Evolutionary conservation across 2,113 vertebrate genomes (phyloP).

Genomic region (Rattus rattus): DNA sequence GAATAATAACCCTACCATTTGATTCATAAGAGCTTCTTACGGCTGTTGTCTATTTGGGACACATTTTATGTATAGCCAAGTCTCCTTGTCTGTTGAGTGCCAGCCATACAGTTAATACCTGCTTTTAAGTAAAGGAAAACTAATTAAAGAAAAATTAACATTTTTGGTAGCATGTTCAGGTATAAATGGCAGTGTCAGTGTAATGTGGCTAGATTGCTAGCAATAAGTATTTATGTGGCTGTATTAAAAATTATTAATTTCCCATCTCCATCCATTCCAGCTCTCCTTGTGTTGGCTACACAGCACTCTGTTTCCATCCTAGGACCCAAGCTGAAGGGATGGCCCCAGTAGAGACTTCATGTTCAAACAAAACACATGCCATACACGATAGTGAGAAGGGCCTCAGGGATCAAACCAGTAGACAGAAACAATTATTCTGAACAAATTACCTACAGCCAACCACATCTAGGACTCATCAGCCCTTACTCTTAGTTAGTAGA

Average conservation of each 20-base stretch:
- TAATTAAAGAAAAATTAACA: not conserved
- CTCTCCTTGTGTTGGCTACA: not conserved
- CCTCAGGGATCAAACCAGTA: not conserved
- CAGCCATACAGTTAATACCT: not conserved
- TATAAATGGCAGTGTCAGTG: not conserved
- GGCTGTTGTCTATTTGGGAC: not conserved
- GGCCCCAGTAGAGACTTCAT: not conserved
- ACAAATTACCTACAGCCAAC: not conserved
- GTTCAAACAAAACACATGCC: not conserved
- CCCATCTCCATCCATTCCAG: not conserved
- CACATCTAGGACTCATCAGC: not conserved
- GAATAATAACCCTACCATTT: not conserved
- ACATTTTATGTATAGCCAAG: not conserved
- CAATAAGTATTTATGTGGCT: not conserved
- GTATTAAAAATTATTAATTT: not conserved
- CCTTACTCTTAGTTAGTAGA: not conserved
- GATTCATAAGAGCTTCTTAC: not conserved
- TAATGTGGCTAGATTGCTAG: not conserved
- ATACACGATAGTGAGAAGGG: not conserved
- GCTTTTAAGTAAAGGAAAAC: not conserved
- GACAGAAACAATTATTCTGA: not conserved
- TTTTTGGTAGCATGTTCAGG: not conserved
- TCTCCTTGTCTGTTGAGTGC: not conserved
- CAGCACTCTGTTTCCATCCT: not conserved
- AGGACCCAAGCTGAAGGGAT: not conserved